Conservation (phyloP, 2,888 invertebrate genomes). For the Isoperla grammatica region DNA sequence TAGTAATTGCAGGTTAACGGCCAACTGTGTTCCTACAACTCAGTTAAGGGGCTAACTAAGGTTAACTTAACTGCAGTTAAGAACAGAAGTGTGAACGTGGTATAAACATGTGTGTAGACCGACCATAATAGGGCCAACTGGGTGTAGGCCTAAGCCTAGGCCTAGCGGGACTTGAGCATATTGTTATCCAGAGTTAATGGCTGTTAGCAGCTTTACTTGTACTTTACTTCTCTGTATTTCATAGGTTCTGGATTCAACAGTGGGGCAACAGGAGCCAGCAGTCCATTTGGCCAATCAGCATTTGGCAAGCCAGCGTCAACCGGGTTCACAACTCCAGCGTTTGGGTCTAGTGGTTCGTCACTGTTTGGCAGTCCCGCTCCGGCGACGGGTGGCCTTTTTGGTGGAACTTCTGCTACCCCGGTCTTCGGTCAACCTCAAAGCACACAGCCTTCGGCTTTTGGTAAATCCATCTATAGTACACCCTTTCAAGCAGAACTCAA, state of each 20-base stretch:
- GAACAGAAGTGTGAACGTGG: too few relatives aligned
- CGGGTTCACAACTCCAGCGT: constrained; percentile 29
- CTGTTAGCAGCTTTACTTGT: too few relatives aligned
- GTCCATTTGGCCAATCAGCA: constrained; percentile 48
- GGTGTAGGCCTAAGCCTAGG: too few relatives aligned
- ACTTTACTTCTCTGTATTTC: too few relatives aligned
- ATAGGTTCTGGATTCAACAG: constrained; percentile 31
- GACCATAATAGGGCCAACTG: too few relatives aligned
- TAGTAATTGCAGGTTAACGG: too few relatives aligned
- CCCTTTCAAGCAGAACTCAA: not conserved
- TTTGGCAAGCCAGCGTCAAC: constrained; percentile 46
- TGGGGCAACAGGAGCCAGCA: constrained; percentile 36
- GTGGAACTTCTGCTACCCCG: constrained; percentile 54
- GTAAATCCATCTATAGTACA: constrained; percentile 1
- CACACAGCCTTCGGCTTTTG: constrained; percentile 42
- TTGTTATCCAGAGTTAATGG: too few relatives aligned
- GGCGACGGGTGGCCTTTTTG: constrained; percentile 54
- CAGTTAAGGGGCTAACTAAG: too few relatives aligned
- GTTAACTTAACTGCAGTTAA: too few relatives aligned
- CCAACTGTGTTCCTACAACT: too few relatives aligned
- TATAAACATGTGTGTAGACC: too few relatives aligned
- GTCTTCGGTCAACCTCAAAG: constrained; percentile 60
- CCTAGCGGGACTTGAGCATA: too few relatives aligned
- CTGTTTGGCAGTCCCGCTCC: constrained; percentile 52
- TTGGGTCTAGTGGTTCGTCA: constrained; percentile 42